Evolutionary conservation across 2,797 vertebrate species (phyloP).

Genomic region (Decapterus maruadsi): DNA sequence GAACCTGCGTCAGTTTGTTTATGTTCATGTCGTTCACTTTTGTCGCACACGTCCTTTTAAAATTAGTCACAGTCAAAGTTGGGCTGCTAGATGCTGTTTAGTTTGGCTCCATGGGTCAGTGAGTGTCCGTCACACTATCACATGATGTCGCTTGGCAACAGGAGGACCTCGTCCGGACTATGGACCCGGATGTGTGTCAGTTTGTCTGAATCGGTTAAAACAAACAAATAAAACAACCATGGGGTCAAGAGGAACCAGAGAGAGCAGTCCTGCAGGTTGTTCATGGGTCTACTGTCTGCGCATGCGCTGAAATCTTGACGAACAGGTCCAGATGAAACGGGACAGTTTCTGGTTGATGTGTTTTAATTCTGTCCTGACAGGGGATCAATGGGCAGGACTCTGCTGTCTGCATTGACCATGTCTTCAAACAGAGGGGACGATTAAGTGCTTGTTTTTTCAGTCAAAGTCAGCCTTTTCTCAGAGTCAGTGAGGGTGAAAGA

Average conservation of each 20-base stretch:
- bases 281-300: background rate
- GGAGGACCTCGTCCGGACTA: constrained; percentile 50
- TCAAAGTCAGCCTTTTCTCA: constrained; percentile 4
- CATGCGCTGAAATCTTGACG: constrained; percentile 43
- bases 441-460: background rate
- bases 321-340: constrained; percentile 35
- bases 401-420: background rate
- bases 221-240: background rate
- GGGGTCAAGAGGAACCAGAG: constrained; percentile 4
- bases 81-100: constrained; percentile 4
- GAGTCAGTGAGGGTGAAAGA: constrained; percentile 15
- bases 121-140: constrained; percentile 59
- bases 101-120: constrained; percentile 25
- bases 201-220: background rate
- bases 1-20: rapidly evolving
- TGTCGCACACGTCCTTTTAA: background rate
- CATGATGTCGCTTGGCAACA: constrained; percentile 67
- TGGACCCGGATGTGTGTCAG: constrained; percentile 48
- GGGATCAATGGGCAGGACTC: background rate
- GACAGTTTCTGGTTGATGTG: background rate
- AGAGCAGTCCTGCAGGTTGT: constrained; percentile 31
- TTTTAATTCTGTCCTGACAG: background rate
- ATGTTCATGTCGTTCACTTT: background rate
- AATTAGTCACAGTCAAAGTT: background rate
- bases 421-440: background rate